Evolutionary conservation across 2,888 invertebrate species (phyloP).

Genomic region (Trichacis sp.): DNA sequence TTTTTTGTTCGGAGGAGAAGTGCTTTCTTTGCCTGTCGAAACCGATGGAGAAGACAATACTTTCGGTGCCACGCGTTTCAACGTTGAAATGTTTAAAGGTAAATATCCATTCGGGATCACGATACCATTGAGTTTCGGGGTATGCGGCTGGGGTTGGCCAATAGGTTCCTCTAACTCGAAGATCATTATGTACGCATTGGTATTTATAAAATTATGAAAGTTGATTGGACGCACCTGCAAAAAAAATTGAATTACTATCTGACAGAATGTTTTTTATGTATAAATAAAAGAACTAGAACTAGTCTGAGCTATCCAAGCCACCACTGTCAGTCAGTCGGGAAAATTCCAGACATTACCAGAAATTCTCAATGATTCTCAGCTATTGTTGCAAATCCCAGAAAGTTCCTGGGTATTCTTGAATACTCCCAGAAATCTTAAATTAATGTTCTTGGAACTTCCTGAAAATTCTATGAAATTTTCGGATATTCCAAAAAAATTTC

Average conservation of each 20-base stretch:
- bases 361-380: too few species aligned
- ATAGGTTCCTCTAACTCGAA: constrained; percentile 79
- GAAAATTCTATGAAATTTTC: too few species aligned
- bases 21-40: constrained; percentile 26
- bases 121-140: constrained; percentile 54
- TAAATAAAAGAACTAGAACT: too few species aligned
- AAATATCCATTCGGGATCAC: constrained; percentile 53
- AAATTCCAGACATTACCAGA: too few species aligned
- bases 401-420: too few species aligned
- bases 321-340: too few species aligned
- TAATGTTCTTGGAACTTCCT: too few species aligned
- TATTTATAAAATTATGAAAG: constrained; percentile 82
- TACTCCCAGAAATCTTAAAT: too few species aligned
- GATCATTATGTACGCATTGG: constrained; percentile 93
- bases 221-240: constrained; percentile 77
- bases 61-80: constrained; percentile 51
- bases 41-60: constrained; percentile 19
- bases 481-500: too few species aligned
- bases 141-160: constrained; percentile 44
- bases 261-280: too few species aligned
- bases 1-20: constrained; percentile 26
- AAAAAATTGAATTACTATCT: background rate
- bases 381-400: too few species aligned
- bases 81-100: constrained; percentile 9
- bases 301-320: too few species aligned